Percentiles rank a stretch among this genome's conserved stretches.
phyloP scores from a whole-genome alignment of 1,140 invertebrate genomes.

The Anadara kagoshimensis region DNA sequence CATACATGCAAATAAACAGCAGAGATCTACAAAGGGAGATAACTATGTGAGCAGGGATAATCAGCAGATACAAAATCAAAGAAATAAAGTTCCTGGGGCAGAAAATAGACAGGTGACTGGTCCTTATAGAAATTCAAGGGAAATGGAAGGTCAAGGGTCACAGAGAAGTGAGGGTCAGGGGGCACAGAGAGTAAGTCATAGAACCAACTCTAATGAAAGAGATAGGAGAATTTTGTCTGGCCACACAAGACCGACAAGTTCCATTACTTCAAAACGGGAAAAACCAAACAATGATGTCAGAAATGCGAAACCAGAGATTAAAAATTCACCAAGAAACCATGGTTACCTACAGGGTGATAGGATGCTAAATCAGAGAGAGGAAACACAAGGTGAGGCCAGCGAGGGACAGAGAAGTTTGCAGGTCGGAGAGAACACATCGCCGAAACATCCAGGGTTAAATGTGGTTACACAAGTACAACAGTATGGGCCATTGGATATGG shows the following conservation, averaged over 20 bases:
- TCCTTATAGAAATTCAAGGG: background rate
- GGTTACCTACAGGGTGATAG: background rate
- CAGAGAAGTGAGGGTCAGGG: too few species aligned
- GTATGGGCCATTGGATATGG: conserved; percentile 10
- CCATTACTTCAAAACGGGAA: background rate
- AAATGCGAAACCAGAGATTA: conserved; percentile 4
- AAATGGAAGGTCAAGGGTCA: conserved; percentile 1
- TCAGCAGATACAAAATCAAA: conserved; percentile 3
- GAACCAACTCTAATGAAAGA: too few species aligned
- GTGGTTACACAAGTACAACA: conserved; percentile 32
- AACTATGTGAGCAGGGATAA: background rate
- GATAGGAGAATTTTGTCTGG: too few species aligned
- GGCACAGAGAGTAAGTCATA: too few species aligned
- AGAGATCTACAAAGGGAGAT: background rate
- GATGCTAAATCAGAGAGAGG: conserved; percentile 1
- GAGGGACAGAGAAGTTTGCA: too few species aligned
- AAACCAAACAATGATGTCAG: background rate
- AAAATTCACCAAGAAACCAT: conserved; percentile 11
- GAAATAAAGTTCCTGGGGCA: conserved; percentile 23
- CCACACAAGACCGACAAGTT: background rate
- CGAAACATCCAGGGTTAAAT: conserved; percentile 21
- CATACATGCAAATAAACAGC: conserved; percentile 1
- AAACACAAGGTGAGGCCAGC: background rate
- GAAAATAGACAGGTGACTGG: background rate
- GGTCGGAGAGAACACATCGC: conserved; percentile 8